Evolutionary conservation across 1,140 invertebrate genomes (phyloP), one percentile per base, ranked within the genome.

Genomic region (Trichogramma pretiosum): DNA sequence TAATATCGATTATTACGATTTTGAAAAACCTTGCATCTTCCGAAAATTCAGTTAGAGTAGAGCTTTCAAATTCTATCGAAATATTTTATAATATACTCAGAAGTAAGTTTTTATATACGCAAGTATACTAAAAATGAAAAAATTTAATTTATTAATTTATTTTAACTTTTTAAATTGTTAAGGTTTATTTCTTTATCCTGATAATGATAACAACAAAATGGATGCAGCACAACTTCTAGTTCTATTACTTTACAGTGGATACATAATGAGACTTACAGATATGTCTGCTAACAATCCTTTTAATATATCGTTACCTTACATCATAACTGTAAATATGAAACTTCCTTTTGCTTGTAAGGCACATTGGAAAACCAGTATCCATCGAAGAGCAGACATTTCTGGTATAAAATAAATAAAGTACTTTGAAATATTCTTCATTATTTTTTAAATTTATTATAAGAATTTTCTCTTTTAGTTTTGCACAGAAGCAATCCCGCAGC

Each of bases 1-100:
- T 78, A 2, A 72, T 82, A 37, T 76, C 80, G 32, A 75, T 78
- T 54, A 60, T 82, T 26, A 72, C 72, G 5, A 72, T 81, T 48
- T 54, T 83, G 30, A 81, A 80, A 64, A 71, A 74, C 43, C 55
- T 82, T 8, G 73, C 70, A 35, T 72, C 69, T 14, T 63, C 67
- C 51, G 70, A 70, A 54, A 32, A 64, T 21, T 63, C 61, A 16
- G 63, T 74, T 47, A 66, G 80, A 33, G 73, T 77, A 30, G 64
- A 66, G 35, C 57, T 82, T 10, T 72, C 75, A 4, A 72, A 68
- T 55, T 63, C 74, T 46, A 42, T 61, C 16, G 72, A 78, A 47
- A 56, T 80, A 33, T 67, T 74, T 33, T 66, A 73, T 47, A 74
- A 75, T 49, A 68, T 80, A 38, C 51, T 82, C 28, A 68, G 80